A percentile compares a stretch with the other conserved stretches of the same genome.
Evolutionary conservation across 1,140 invertebrate species (phyloP).

Genomic region (Yoshiicerus persimilis): DNA sequence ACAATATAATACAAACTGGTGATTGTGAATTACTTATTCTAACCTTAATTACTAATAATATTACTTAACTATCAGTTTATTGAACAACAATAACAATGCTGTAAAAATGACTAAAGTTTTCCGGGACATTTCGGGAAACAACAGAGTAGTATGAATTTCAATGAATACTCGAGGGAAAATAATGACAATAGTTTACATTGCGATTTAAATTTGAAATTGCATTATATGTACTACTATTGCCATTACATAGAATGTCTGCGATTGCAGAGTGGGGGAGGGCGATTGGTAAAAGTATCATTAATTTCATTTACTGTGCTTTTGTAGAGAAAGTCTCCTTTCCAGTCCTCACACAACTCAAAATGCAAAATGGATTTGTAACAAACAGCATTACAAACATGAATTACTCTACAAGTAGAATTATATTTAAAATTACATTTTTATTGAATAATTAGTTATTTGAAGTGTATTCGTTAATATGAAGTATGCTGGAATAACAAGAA

Average conservation of each 20-base stretch:
- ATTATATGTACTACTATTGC: background rate
- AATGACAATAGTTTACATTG: background rate
- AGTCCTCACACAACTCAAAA: background rate
- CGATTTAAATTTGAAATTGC: background rate
- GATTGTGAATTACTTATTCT: background rate
- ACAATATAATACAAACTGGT: background rate
- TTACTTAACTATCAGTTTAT: background rate
- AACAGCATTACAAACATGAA: background rate
- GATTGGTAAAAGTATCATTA: background rate
- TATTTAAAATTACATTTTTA: background rate
- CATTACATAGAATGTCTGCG: background rate
- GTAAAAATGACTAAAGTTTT: conserved; percentile 19
- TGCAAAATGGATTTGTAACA: conserved; percentile 20
- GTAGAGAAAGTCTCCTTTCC: conserved; percentile 4
- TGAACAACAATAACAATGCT: background rate
- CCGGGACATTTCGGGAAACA: background rate
- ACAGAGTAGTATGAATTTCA: background rate
- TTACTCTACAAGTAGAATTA: background rate
- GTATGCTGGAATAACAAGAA: conserved; percentile 3
- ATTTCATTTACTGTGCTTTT: background rate
- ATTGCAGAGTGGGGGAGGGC: background rate
- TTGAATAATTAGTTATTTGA: conserved; percentile 19
- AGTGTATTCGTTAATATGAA: background rate
- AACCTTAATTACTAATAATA: background rate
- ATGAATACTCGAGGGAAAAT: background rate